These are phyloP conservation scores for Chymomyza procnemis DNA, from an alignment of 2,888 invertebrate genomes.

Conservation along the genomic window DNA sequence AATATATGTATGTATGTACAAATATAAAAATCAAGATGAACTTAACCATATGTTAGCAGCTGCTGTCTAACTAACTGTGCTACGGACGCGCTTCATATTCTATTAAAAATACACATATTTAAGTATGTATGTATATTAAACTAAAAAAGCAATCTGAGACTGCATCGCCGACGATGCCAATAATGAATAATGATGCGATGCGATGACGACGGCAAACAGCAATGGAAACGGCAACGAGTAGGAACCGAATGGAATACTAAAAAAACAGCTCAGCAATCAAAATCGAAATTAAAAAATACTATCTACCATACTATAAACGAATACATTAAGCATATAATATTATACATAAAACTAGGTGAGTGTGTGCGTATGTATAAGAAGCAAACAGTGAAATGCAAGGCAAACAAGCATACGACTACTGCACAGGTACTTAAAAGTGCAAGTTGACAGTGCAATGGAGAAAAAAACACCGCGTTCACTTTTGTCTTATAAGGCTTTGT, in stretches of 20 bases:
- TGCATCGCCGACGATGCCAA: slow-evolving; percentile 8
- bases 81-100: slow-evolving; percentile 66
- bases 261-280: slow-evolving; percentile 24
- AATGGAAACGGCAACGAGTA: slow-evolving; percentile 28
- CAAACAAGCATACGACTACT: slow-evolving; percentile 41
- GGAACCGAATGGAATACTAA: slow-evolving; percentile 32
- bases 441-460: slow-evolving; percentile 32
- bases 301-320: not conserved
- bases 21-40: not conserved
- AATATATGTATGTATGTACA: too few relatives aligned
- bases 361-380: slow-evolving; percentile 12
- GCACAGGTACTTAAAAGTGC: slow-evolving; percentile 47
- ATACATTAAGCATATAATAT: too few relatives aligned
- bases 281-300: not conserved
- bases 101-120: slow-evolving; percentile 56
- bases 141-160: slow-evolving; percentile 38
- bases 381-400: slow-evolving; percentile 62
- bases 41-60: not conserved
- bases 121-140: slow-evolving; percentile 34
- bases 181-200: too few relatives aligned
- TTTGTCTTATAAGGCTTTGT: slow-evolving; percentile 15
- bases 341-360: not conserved
- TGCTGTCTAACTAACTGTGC: slow-evolving; percentile 9
- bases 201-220: slow-evolving; percentile 15
- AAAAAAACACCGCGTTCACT: not conserved